Conservation (phyloP, 2,888 invertebrate genomes). For the Rhagonycha lutea region DNA sequence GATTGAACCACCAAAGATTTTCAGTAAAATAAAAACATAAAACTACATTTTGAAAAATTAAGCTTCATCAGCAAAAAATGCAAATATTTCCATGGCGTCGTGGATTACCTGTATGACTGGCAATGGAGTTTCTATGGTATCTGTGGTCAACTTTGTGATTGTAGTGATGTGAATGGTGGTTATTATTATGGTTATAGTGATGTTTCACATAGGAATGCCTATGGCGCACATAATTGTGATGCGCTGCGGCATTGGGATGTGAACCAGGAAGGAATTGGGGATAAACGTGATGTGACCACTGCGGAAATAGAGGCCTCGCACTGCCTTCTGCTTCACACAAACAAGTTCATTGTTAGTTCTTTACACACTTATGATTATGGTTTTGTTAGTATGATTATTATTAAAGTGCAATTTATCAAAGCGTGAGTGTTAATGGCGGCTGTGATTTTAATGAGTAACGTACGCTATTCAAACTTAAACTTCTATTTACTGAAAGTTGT, state of each 20-base stretch:
- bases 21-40: neutral
- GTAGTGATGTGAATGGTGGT: slow-evolving; percentile 63
- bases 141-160: slow-evolving; percentile 63
- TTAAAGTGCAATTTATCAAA: slow-evolving; percentile 29
- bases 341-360: slow-evolving; percentile 27
- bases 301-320: slow-evolving; percentile 86
- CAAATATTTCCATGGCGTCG: slow-evolving; percentile 20
- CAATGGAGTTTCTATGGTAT: slow-evolving; percentile 65
- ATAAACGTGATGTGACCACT: slow-evolving; percentile 94
- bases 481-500: neutral
- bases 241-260: slow-evolving; percentile 73
- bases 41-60: slow-evolving; percentile 10
- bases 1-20: neutral
- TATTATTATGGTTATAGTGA: slow-evolving; percentile 63
- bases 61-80: slow-evolving; percentile 20
- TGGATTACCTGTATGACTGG: slow-evolving; percentile 62
- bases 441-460: slow-evolving; percentile 21
- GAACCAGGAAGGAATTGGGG: slow-evolving; percentile 92
- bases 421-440: slow-evolving; percentile 34
- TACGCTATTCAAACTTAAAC: neutral
- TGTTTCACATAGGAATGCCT: slow-evolving; percentile 61
- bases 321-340: slow-evolving; percentile 54
- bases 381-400: neutral
- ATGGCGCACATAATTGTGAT: slow-evolving; percentile 55
- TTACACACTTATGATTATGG: neutral